A percentile compares a stretch with the other conserved stretches of the same genome.
phyloP scores from a whole-genome alignment of 2,797 vertebrate genomes.

The Muscicapa comitata region DNA sequence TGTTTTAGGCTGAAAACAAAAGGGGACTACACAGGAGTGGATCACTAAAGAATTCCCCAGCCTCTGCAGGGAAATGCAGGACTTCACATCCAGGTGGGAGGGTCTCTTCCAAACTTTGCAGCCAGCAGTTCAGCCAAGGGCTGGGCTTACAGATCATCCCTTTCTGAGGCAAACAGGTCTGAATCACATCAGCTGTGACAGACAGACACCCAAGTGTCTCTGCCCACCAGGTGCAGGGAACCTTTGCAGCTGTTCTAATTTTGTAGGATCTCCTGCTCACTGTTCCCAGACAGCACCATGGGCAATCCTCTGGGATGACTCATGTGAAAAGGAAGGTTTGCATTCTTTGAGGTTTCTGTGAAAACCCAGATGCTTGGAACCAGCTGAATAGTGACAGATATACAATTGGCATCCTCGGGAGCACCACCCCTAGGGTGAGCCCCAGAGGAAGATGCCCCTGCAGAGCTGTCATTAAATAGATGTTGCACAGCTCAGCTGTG shows the following conservation, averaged over 20 bases:
- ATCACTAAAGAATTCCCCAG: neutral
- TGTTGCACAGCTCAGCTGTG: neutral
- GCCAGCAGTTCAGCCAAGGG: neutral
- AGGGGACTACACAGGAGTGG: slow-evolving; percentile 4
- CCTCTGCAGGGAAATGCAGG: neutral
- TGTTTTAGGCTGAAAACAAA: slow-evolving; percentile 42
- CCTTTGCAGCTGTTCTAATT: neutral
- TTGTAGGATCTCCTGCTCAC: neutral
- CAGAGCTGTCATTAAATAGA: neutral
- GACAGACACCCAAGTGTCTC: accelerated
- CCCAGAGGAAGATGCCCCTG: neutral
- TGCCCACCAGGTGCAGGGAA: neutral
- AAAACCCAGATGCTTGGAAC: neutral
- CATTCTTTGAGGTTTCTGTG: neutral
- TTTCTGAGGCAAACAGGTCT: neutral
- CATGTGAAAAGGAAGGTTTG: neutral
- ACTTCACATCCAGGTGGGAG: neutral
- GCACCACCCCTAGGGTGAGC: accelerated
- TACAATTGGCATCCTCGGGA: accelerated
- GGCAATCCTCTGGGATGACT: neutral
- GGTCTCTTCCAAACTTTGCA: neutral
- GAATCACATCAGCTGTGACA: neutral
- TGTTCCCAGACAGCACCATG: neutral
- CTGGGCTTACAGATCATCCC: too few relatives aligned
- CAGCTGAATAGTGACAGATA: neutral